These are phyloP conservation scores for Ochlodes sylvanus DNA, from an alignment of 2,888 invertebrate genomes.

Conservation along the genomic window DNA sequence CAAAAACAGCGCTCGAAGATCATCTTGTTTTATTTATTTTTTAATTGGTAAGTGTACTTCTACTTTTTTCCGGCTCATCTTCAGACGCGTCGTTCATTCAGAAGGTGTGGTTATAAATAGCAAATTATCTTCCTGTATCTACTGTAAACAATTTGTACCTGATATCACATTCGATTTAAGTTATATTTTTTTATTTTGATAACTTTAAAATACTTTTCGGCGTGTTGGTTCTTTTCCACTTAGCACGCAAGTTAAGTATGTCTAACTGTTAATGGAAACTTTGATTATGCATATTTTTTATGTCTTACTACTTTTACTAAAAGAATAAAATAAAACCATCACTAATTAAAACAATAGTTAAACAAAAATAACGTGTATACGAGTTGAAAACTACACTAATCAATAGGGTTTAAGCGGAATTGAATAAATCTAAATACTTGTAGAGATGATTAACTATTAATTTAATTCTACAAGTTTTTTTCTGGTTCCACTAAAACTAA, in stretches of 20 bases:
- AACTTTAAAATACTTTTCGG: slow-evolving; percentile 14
- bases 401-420: too few relatives aligned
- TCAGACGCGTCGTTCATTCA: slow-evolving; percentile 52
- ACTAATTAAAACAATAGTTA: too few relatives aligned
- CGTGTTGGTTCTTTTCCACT: neutral
- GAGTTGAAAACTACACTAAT: too few relatives aligned
- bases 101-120: slow-evolving; percentile 63
- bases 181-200: slow-evolving; percentile 2
- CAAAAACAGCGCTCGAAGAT: slow-evolving; percentile 38
- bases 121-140: slow-evolving; percentile 39
- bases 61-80: slow-evolving; percentile 49
- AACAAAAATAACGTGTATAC: too few relatives aligned
- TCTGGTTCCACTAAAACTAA: too few relatives aligned
- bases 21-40: slow-evolving; percentile 47
- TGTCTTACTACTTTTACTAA: too few relatives aligned
- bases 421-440: too few relatives aligned
- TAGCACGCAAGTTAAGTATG: neutral
- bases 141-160: slow-evolving; percentile 23
- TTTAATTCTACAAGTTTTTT: too few relatives aligned
- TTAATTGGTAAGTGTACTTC: slow-evolving; percentile 61
- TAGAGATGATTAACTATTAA: too few relatives aligned
- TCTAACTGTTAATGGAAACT: too few relatives aligned
- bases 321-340: too few relatives aligned
- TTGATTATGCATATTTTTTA: too few relatives aligned
- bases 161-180: neutral